phyloP scores from a whole-genome alignment of 2,797 vertebrate species.

The Apodemus agrarius region DNA sequence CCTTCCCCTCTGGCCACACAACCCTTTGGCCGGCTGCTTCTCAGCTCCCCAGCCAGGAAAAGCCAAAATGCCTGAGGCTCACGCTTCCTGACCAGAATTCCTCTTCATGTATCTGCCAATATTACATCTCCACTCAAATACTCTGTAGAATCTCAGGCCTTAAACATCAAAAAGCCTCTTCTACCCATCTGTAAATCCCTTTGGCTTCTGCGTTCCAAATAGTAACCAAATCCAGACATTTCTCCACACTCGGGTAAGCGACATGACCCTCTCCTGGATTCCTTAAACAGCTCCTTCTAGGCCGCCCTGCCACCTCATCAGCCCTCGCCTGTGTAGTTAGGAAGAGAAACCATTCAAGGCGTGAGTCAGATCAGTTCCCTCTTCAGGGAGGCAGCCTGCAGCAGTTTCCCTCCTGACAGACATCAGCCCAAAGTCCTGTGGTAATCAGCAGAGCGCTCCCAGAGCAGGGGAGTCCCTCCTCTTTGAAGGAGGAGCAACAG shows the following conservation, averaged over 20 bases:
- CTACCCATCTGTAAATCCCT: not conserved
- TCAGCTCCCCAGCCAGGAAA: not conserved
- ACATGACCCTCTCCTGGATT: not conserved
- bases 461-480: too few species aligned
- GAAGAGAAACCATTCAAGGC: not conserved
- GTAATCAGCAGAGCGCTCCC: not conserved
- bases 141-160: constrained; percentile 6
- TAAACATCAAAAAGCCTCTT: not conserved
- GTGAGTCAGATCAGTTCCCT: not conserved
- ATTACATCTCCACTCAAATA: not conserved
- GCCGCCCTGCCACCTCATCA: not conserved
- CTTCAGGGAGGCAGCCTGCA: not conserved
- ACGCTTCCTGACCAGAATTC: not conserved
- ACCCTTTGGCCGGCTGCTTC: not conserved
- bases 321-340: not conserved
- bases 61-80: not conserved
- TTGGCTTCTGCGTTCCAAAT: constrained; percentile 14
- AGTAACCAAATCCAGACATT: not conserved
- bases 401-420: not conserved
- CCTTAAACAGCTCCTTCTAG: not conserved
- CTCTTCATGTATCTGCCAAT: not conserved
- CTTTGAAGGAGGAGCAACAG: not conserved
- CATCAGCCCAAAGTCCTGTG: not conserved
- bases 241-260: not conserved
- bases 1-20: not conserved